phyloP scores from a whole-genome alignment of 2,113 vertebrate species.

The Ictidomys tridecemlineatus region DNA sequence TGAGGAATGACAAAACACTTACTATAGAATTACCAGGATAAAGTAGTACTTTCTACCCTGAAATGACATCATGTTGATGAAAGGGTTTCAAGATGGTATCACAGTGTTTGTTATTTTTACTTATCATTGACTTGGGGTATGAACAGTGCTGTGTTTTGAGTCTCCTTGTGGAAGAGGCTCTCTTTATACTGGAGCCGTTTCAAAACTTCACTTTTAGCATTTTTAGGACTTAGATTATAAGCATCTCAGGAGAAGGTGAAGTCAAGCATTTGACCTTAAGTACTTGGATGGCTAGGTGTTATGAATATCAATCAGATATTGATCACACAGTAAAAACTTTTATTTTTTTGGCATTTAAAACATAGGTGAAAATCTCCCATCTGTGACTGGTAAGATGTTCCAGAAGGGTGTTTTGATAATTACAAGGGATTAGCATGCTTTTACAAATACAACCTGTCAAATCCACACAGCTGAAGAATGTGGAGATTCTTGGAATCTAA shows the following conservation, averaged over 20 bases:
- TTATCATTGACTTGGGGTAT: background rate
- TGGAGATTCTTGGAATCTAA: background rate
- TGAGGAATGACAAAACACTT: background rate
- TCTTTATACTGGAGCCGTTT: background rate
- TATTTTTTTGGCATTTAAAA: slow-evolving; percentile 29
- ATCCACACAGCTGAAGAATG: background rate
- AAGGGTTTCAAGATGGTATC: background rate
- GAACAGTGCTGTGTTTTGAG: background rate
- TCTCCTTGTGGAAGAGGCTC: background rate
- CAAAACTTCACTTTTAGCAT: background rate
- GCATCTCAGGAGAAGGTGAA: background rate
- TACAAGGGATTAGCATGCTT: background rate
- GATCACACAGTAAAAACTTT: slow-evolving; percentile 23
- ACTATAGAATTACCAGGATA: background rate
- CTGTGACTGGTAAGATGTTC: slow-evolving; percentile 39
- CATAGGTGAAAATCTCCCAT: slow-evolving; percentile 45
- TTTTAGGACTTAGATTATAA: background rate
- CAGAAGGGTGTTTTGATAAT: slow-evolving; percentile 40
- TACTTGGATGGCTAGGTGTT: background rate
- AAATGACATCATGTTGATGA: background rate
- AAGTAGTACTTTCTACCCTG: background rate
- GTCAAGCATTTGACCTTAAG: background rate
- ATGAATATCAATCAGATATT: background rate
- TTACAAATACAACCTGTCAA: background rate
- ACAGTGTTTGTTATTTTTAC: slow-evolving; percentile 1